Evolutionary conservation across 2,797 vertebrate species (phyloP), one percentile per base, ranked within the genome.

Genomic region (Schizopygopsis malacanthus): DNA sequence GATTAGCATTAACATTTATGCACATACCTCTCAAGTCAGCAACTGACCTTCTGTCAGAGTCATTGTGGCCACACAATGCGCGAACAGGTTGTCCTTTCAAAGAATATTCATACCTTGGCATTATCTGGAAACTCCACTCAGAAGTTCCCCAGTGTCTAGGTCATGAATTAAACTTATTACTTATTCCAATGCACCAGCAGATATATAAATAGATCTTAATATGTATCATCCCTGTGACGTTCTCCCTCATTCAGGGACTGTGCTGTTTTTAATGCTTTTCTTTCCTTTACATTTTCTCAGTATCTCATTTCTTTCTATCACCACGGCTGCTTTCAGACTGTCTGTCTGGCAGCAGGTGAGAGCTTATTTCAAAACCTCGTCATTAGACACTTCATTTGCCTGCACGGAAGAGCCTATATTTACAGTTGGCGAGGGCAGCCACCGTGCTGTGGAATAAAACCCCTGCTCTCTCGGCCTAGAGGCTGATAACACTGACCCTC

Each of bases 341-440:
- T 28, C 52, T 50, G 11, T 39, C 50, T 43, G 77, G 18, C 76
- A 82, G 67, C 18, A 80, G 72, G 81, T 79, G 72, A 63, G 37
- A 45, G 73, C 71, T 85, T 50, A 87, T 79, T 87, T 85, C 87
- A 83, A 73, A 80, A 83, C 54, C 70, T 50, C 16, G 16, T 78
- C 85, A 88, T 89, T 87, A 88, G 73, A 87, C 67, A 84, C 79
- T 85, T 86, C 52, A 86, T 89, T 85, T 88, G 73, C 78, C 76
- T 87, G 83, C 59, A 75, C 69, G n/a, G 63, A 72, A 61, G 56
- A 80, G 65, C 67, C 80, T 81, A 88, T 85, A 85, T 89, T 91
- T 87, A 85, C 85, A 81, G 81, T 85, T 73, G 45, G 83, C 45
- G 71, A 25, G 45, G 63, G 25, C 9, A 22, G 39, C n/a, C 56